These are phyloP conservation scores for Aquatica leii DNA, from an alignment of 2,888 invertebrate species.

Conservation along the genomic window DNA sequence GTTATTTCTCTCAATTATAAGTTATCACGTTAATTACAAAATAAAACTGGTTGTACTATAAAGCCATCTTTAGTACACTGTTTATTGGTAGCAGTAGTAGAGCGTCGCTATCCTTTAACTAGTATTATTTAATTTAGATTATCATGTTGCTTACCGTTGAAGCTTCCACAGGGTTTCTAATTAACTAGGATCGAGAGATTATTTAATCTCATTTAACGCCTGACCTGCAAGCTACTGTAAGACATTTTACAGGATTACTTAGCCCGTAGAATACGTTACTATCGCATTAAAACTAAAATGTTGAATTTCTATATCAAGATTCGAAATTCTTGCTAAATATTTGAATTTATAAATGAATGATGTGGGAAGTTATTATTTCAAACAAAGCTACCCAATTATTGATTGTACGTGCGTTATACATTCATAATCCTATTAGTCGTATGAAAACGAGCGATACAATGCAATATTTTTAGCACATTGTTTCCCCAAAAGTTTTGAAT, in stretches of 20 bases:
- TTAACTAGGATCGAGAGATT: constrained; percentile 56
- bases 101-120: constrained; percentile 45
- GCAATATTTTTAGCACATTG: constrained; percentile 29
- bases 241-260: constrained; percentile 49
- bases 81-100: constrained; percentile 32
- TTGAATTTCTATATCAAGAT: constrained; percentile 22
- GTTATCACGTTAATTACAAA: constrained; percentile 14
- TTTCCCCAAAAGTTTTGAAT: constrained; percentile 18
- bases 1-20: neutral
- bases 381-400: constrained; percentile 37
- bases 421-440: constrained; percentile 38
- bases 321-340: constrained; percentile 30
- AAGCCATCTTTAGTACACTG: constrained; percentile 30
- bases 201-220: constrained; percentile 57
- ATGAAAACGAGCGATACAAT: constrained; percentile 36
- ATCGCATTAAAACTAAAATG: constrained; percentile 23
- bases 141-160: constrained; percentile 49
- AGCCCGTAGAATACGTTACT: constrained; percentile 23
- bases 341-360: constrained; percentile 34
- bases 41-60: constrained; percentile 33
- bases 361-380: constrained; percentile 34
- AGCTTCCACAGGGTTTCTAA: constrained; percentile 52
- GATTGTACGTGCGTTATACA: constrained; percentile 36
- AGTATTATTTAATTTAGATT: constrained; percentile 58
- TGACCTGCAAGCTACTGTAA: constrained; percentile 54